phyloP scores from a whole-genome alignment of 2,888 invertebrate genomes.

The Metallyticus violacea region DNA sequence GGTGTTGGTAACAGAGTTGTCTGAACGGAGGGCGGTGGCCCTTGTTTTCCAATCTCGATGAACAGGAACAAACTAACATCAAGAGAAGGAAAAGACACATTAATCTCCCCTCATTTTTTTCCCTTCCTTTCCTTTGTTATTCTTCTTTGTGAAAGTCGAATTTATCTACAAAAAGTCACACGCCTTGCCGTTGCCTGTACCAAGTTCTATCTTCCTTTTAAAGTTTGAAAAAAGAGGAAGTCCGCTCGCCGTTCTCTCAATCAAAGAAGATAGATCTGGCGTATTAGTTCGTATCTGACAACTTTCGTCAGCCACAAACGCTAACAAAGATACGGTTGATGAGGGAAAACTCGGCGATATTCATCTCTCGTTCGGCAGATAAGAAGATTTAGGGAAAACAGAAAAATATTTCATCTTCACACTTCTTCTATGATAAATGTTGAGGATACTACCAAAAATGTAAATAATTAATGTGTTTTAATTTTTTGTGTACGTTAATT shows the following conservation, averaged over 20 bases:
- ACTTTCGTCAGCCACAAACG: too few species aligned
- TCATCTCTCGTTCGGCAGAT: too few species aligned
- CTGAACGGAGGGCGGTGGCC: background rate
- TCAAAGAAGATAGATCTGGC: background rate
- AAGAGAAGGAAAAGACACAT: background rate
- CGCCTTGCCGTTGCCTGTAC: background rate
- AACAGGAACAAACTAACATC: background rate
- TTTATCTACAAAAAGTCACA: background rate
- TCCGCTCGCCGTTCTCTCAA: background rate
- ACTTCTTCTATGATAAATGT: too few species aligned
- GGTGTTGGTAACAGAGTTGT: background rate
- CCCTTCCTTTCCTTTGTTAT: too few species aligned
- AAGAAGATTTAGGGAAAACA: too few species aligned
- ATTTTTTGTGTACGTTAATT: too few species aligned
- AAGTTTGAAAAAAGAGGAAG: background rate
- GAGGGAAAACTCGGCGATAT: too few species aligned
- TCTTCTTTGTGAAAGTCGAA: background rate
- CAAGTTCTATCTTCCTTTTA: background rate
- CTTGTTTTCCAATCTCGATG: background rate
- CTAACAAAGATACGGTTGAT: too few species aligned
- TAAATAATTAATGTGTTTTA: too few species aligned
- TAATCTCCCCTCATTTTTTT: background rate
- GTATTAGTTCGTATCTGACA: background rate
- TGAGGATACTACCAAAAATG: too few species aligned
- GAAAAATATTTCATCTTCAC: too few species aligned